These are phyloP conservation scores for Leucophenga montana DNA, from an alignment of 2,888 invertebrate genomes.

Conservation along the genomic window DNA sequence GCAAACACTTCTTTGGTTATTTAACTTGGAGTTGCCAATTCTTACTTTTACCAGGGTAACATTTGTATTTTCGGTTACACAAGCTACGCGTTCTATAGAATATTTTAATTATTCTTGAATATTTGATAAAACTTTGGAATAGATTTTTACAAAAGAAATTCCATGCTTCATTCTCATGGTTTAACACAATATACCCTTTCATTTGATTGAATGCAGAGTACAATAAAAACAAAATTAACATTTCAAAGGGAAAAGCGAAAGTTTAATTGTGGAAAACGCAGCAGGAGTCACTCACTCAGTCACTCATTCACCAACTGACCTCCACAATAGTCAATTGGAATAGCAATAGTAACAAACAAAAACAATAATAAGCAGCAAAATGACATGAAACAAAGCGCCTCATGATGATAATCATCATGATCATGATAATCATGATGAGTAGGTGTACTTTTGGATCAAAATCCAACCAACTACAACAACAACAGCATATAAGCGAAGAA, in stretches of 20 bases:
- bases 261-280: slow-evolving; percentile 52
- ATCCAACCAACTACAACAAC: not conserved
- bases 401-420: not conserved
- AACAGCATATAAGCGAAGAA: not conserved
- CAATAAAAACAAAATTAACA: slow-evolving; percentile 36
- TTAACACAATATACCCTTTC: slow-evolving; percentile 44
- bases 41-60: too few species aligned
- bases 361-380: not conserved
- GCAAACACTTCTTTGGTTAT: too few species aligned
- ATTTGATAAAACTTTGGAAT: too few species aligned
- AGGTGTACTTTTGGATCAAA: slow-evolving; percentile 9
- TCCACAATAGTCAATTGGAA: not conserved
- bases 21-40: too few species aligned
- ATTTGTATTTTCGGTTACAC: too few species aligned
- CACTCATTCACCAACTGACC: slow-evolving; percentile 9
- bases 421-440: slow-evolving; percentile 4
- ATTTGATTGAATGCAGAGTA: slow-evolving; percentile 49
- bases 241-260: slow-evolving; percentile 59
- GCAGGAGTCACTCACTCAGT: slow-evolving; percentile 41
- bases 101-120: too few species aligned
- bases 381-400: not conserved
- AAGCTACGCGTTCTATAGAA: too few species aligned
- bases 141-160: too few species aligned
- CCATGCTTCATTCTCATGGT: not conserved
- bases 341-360: not conserved